Base-by-base conservation (phyloP, 2,113 vertebrate species). In the Sphaerodactylus townsendi region DNA sequence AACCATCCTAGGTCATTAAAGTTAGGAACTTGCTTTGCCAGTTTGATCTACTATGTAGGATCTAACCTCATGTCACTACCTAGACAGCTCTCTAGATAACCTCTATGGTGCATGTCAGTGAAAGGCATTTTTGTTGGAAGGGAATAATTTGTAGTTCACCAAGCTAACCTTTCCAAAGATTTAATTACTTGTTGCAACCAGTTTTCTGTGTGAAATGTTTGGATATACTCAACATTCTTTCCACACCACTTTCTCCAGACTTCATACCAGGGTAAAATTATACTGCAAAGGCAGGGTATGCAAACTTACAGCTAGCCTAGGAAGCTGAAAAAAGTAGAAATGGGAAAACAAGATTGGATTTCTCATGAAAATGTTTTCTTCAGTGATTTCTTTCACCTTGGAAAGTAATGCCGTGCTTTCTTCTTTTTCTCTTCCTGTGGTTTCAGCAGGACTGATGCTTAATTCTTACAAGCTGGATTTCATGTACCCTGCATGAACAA, bases 51-150 rank as follows among this genome's bases (percentile, higher is more conserved):
- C 69, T 35, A n/a, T 48, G 28, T 41, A 50, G 21, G 37, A 17
- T 2, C 0, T 8, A 50, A 56, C 3, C 19, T 35, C n/a, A 28
- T 35, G 1, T 0, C 59, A 0, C n/a, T 37, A 23, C 23, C 74
- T 30, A 17, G 2, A 1, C 30, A 84, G 35, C 53, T 81, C 68
- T 46, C 5, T 37, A 35, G 21, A 44, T 65, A 69, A 30, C 39
- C 33, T 48, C 46, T 2, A 9, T 14, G 1, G 3, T 10, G 11
- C 68, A 64, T 44, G 46, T 5, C 21, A 59, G 23, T 70, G 74
- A 62, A 50, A 62, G 0, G 56, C 21, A 48, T 72, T 48, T 77
- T 79, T 74, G 83, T 37, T 56, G 64, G 62, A 79, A 56, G n/a
- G 48, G 48, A 79, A 65, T 75, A 23, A 75, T 88, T 71, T 75